Evolutionary conservation across 2,888 invertebrate species (phyloP).

Genomic region (Pseudanteris insignis): DNA sequence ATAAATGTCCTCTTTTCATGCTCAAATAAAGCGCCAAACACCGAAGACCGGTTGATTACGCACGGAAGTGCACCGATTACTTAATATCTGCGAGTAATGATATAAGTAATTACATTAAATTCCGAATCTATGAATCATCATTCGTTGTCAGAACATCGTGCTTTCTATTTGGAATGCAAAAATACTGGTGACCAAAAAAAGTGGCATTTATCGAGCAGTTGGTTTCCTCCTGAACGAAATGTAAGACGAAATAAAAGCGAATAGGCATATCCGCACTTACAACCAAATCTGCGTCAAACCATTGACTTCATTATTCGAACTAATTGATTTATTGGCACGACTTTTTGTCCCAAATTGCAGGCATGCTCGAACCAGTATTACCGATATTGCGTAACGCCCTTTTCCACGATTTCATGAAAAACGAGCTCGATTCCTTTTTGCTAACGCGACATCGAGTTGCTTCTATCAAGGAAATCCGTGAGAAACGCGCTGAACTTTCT

Average conservation of each 20-base stretch:
- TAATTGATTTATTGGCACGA: conserved; percentile 34
- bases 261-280: too few relatives aligned
- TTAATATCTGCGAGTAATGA: too few relatives aligned
- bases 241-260: neutral
- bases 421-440: conserved; percentile 41
- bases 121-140: too few relatives aligned
- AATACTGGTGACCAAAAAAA: conserved; percentile 2
- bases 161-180: conserved; percentile 17
- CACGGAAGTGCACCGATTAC: too few relatives aligned
- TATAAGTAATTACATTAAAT: too few relatives aligned
- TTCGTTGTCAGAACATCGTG: too few relatives aligned
- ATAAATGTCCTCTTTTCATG: too few relatives aligned
- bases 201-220: neutral
- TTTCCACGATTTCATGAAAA: conserved; percentile 43
- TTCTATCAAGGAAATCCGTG: conserved; percentile 43
- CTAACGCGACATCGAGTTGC: conserved; percentile 23
- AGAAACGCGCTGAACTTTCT: conserved; percentile 42
- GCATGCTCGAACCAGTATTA: conserved; percentile 29
- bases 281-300: conserved; percentile 3
- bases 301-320: conserved; percentile 17
- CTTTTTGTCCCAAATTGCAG: conserved; percentile 27
- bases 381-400: conserved; percentile 24
- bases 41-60: too few relatives aligned
- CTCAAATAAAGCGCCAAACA: too few relatives aligned
- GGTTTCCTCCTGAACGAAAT: conserved; percentile 9